These are phyloP conservation scores for Aphrophora alni DNA, from an alignment of 2,888 invertebrate genomes.

Conservation along the genomic window DNA sequence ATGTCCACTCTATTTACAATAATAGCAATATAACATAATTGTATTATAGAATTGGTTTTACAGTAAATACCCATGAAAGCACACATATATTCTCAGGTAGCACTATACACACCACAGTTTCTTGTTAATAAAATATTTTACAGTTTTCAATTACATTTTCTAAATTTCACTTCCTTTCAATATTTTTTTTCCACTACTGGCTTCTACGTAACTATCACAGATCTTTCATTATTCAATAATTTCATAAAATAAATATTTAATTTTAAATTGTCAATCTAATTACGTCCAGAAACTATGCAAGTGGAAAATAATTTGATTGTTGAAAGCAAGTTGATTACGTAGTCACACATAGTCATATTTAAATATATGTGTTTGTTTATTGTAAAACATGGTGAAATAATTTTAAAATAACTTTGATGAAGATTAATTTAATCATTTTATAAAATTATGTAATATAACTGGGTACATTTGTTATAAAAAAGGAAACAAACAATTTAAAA, in stretches of 20 bases:
- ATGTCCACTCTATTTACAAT: not conserved
- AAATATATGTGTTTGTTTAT: too few species aligned
- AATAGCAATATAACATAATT: not conserved
- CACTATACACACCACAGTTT: conserved; percentile 13
- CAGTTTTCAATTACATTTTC: conserved; percentile 28
- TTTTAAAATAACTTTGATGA: too few species aligned
- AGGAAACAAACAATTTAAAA: too few species aligned
- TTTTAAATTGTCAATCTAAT: conserved; percentile 2
- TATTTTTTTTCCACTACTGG: conserved; percentile 28
- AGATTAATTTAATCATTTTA: too few species aligned
- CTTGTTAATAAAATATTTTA: conserved; percentile 25
- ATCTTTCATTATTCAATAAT: conserved; percentile 17
- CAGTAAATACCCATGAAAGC: not conserved
- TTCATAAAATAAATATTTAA: not conserved
- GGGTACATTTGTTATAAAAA: too few species aligned
- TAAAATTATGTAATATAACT: too few species aligned
- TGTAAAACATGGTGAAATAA: too few species aligned
- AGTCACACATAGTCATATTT: too few species aligned
- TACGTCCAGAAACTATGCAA: not conserved
- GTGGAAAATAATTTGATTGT: not conserved
- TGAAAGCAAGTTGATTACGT: not conserved
- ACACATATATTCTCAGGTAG: not conserved
- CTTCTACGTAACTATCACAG: conserved; percentile 36
- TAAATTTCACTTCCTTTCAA: conserved; percentile 14
- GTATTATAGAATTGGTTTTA: not conserved